Evolutionary conservation across 2,888 invertebrate genomes (phyloP).

Genomic region (Standfussiana lucernea): DNA sequence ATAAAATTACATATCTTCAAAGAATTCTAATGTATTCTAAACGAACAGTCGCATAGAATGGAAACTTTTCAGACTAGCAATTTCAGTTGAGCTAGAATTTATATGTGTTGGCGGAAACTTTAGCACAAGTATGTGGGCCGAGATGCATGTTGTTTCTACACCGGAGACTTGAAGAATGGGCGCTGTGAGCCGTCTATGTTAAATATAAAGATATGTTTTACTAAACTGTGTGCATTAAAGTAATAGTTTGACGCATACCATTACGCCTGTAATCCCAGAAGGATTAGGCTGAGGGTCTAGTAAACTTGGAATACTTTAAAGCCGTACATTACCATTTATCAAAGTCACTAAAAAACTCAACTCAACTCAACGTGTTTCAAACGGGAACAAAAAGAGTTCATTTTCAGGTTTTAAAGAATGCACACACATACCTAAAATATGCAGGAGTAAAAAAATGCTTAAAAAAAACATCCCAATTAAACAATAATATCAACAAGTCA

Average conservation of each 20-base stretch:
- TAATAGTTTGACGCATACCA: background rate
- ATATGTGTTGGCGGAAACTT: conserved; percentile 58
- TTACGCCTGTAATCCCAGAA: background rate
- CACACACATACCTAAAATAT: background rate
- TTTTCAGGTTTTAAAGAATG: too few relatives aligned
- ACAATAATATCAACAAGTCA: background rate
- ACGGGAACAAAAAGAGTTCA: background rate
- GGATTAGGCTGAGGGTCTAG: background rate
- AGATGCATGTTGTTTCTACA: conserved; percentile 57
- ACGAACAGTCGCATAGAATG: conserved; percentile 47
- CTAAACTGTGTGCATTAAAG: background rate
- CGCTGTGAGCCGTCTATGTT: background rate
- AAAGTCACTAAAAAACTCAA: background rate
- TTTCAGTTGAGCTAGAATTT: conserved; percentile 62
- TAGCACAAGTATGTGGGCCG: conserved; percentile 44
- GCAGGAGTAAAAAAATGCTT: background rate
- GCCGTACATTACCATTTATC: background rate
- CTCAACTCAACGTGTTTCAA: background rate
- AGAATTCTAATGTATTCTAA: conserved; percentile 65
- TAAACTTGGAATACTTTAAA: background rate
- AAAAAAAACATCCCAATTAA: background rate
- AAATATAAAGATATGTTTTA: conserved; percentile 6
- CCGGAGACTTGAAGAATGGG: conserved; percentile 29
- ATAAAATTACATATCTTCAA: conserved; percentile 57
- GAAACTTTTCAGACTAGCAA: conserved; percentile 63